A percentile compares a stretch with the other conserved stretches of the same genome.
These are phyloP conservation scores for Dromius quadrimaculatus DNA, from an alignment of 2,888 invertebrate species.

Conservation along the genomic window DNA sequence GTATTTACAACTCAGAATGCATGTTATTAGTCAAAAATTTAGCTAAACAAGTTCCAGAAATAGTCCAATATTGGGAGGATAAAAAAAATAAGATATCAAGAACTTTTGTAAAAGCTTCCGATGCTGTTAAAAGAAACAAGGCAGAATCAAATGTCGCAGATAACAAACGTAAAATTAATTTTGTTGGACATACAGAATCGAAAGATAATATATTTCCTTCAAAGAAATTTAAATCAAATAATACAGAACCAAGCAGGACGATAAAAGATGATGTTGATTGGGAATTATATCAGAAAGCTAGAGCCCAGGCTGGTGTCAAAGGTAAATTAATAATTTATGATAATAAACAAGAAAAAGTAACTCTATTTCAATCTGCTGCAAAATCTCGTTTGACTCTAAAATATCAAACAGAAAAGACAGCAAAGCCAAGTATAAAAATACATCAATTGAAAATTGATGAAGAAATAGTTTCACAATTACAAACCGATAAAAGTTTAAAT, in stretches of 20 bases:
- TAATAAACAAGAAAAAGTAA: neutral
- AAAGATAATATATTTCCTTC: neutral
- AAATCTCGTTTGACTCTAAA: neutral
- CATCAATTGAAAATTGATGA: slow-evolving; percentile 3
- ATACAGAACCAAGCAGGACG: neutral
- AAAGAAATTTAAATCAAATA: too few relatives aligned
- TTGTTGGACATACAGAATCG: neutral
- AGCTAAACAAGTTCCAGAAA: slow-evolving; percentile 79
- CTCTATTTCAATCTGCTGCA: neutral
- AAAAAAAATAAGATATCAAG: slow-evolving; percentile 72
- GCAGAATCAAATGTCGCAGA: neutral
- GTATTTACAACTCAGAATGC: slow-evolving; percentile 84
- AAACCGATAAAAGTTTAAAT: neutral
- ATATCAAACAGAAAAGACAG: neutral
- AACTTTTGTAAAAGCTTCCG: slow-evolving; percentile 76
- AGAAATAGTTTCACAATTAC: neutral
- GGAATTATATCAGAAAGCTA: neutral
- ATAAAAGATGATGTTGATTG: neutral
- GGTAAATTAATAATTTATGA: slow-evolving; percentile 1
- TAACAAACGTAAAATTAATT: neutral
- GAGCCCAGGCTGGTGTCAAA: neutral
- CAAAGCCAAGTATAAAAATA: neutral
- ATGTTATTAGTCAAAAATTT: slow-evolving; percentile 83
- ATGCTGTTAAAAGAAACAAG: slow-evolving; percentile 69
- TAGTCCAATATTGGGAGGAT: slow-evolving; percentile 71